Evolutionary conservation across 2,888 invertebrate genomes (phyloP).

Genomic region (Boloria selene): DNA sequence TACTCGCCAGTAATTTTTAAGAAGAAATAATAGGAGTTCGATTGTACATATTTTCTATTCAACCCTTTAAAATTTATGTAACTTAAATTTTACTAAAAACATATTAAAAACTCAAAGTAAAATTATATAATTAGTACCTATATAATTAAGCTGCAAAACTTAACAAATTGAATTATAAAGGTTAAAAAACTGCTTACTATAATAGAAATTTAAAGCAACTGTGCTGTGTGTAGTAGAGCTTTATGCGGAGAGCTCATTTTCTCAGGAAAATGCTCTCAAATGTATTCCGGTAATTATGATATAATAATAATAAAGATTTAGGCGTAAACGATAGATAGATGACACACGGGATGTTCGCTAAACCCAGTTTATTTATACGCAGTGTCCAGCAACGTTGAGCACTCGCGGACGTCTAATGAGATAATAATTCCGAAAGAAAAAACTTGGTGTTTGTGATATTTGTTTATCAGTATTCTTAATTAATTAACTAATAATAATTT

Average conservation of each 20-base stretch:
- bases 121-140: no score
- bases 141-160: no score
- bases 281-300: conserved; percentile 17
- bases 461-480: conserved; percentile 22
- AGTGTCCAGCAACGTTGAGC: conserved; percentile 66
- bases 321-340: conserved; percentile 31
- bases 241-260: conserved; percentile 3
- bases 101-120: no score
- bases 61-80: no score
- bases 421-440: conserved; percentile 43
- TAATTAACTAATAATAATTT: conserved; percentile 58
- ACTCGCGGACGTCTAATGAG: conserved; percentile 60
- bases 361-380: conserved; percentile 73
- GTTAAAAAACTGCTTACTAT: no score
- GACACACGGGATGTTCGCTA: conserved; percentile 38
- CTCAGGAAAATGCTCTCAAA: conserved; percentile 1
- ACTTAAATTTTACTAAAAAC: no score
- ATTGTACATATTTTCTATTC: no score
- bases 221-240: conserved; percentile 3
- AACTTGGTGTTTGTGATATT: conserved; percentile 51
- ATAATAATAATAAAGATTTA: conserved; percentile 24
- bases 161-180: no score
- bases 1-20: no score
- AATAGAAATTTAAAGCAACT: no score
- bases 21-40: no score